Evolutionary conservation across 2,113 vertebrate species (phyloP).

Genomic region (Turnix velox): DNA sequence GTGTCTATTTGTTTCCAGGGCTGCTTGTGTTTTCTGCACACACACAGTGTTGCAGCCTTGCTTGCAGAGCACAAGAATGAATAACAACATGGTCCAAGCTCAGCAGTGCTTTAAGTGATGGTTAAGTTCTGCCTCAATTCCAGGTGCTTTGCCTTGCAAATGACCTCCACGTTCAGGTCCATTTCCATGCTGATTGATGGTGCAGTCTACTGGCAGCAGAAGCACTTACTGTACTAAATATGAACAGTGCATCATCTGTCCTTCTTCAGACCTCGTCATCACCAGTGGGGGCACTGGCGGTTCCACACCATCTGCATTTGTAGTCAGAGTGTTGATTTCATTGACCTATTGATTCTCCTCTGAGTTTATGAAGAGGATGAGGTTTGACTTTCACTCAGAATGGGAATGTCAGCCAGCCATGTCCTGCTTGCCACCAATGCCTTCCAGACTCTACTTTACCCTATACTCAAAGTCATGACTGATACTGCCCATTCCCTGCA

Average conservation of each 20-base stretch:
- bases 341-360: neutral
- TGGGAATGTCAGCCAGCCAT: neutral
- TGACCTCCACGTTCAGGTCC: neutral
- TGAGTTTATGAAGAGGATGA: neutral
- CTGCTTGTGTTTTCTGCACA: neutral
- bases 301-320: neutral
- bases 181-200: neutral
- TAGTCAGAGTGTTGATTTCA: neutral
- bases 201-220: neutral
- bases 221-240: neutral
- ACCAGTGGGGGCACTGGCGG: neutral
- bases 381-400: neutral
- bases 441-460: neutral
- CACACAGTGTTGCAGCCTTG: rapidly evolving
- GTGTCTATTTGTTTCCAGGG: neutral
- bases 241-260: neutral
- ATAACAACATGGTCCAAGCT: neutral
- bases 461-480: neutral
- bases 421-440: neutral
- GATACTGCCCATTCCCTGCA: neutral
- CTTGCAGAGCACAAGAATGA: neutral
- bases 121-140: neutral
- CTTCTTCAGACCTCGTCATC: neutral
- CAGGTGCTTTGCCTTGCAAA: neutral
- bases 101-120: neutral